phyloP scores from a whole-genome alignment of 2,113 vertebrate genomes.

The Labrus mixtus region DNA sequence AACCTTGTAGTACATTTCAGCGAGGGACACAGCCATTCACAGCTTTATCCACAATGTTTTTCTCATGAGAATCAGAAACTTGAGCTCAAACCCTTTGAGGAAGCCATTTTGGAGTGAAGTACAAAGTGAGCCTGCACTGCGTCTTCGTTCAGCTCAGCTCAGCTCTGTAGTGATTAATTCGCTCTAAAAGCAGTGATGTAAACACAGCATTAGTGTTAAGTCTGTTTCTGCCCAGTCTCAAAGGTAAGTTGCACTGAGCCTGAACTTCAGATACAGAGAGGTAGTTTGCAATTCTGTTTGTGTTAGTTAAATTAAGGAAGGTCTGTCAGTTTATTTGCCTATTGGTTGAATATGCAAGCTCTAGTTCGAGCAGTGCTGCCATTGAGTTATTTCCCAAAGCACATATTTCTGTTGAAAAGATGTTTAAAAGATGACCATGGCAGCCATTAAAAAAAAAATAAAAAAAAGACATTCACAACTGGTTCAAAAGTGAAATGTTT shows the following conservation, averaged over 20 bases:
- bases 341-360: no score
- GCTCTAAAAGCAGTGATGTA: slow-evolving; percentile 18
- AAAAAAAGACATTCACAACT: no score
- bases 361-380: no score
- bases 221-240: slow-evolving; percentile 3
- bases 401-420: no score
- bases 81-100: slow-evolving; percentile 36
- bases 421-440: no score
- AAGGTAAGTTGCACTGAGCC: not conserved
- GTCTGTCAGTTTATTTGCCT: no score
- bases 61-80: slow-evolving; percentile 61
- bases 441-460: no score
- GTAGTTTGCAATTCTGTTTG: no score
- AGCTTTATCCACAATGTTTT: slow-evolving; percentile 32
- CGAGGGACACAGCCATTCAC: slow-evolving; percentile 27
- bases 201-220: slow-evolving; percentile 6
- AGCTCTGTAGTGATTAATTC: slow-evolving; percentile 27
- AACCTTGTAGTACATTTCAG: slow-evolving; percentile 59
- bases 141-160: slow-evolving; percentile 19
- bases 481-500: no score
- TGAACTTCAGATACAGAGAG: not conserved
- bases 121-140: slow-evolving; percentile 37
- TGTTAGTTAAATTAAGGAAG: no score
- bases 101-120: slow-evolving; percentile 44
- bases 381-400: no score